A percentile compares a stretch with the other conserved stretches of the same genome.
Conservation (phyloP, 1,140 invertebrate genomes). For the Odontomachus brunneus region DNA sequence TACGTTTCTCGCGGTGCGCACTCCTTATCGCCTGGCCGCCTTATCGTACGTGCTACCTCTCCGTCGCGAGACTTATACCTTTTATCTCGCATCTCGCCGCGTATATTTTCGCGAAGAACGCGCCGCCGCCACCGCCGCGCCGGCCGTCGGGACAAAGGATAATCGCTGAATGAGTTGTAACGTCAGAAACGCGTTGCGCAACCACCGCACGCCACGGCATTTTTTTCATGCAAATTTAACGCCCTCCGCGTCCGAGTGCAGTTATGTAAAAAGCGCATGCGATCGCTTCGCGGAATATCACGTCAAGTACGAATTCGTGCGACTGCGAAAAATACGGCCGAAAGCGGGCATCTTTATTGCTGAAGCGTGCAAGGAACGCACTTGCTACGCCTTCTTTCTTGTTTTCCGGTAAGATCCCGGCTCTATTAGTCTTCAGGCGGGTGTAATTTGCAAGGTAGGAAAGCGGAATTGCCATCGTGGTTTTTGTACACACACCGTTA, state of each 20-base stretch:
- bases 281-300: conserved; percentile 24
- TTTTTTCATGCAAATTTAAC: conserved; percentile 62
- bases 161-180: conserved; percentile 60
- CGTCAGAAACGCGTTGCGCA: conserved; percentile 56
- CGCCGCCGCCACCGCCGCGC: neutral
- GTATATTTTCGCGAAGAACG: conserved; percentile 51
- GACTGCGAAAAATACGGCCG: neutral
- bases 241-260: conserved; percentile 22
- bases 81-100: conserved; percentile 53
- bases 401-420: too few species aligned
- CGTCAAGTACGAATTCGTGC: conserved; percentile 14
- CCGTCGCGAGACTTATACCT: conserved; percentile 49
- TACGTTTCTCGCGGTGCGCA: conserved; percentile 13
- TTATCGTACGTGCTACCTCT: conserved; percentile 53
- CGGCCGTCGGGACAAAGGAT: conserved; percentile 46
- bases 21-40: conserved; percentile 28
- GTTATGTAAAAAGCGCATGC: conserved; percentile 44
- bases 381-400: neutral
- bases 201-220: conserved; percentile 12
- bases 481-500: neutral
- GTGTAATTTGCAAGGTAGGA: too few species aligned
- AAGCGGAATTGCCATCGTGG: neutral
- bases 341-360: neutral
- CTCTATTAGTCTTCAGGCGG: too few species aligned
- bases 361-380: neutral